Evolutionary conservation across 2,888 invertebrate genomes (phyloP), one percentile per base, ranked within the genome.

Genomic region (Machimus atricapillus): DNA sequence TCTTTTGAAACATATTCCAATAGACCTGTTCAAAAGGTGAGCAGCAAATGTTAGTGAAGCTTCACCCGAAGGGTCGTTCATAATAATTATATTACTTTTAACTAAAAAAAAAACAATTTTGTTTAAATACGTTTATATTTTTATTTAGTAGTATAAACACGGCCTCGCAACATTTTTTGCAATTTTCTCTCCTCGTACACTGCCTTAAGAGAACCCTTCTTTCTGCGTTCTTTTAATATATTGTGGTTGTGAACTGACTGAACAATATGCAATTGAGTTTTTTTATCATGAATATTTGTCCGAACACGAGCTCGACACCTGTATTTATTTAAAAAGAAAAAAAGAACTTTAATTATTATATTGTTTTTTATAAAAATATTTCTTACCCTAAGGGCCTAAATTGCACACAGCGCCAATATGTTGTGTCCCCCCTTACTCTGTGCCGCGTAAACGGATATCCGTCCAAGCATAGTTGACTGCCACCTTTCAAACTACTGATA

Each of bases 341-440:
- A 19, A 7, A n/a, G n/a, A n/a, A 4, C 1, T 52, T 52, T 52
- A 19, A 16, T n/a, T n/a, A 8, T 52, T 66, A 27, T 66, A 27
- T 23, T 58, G 4, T 12, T 66, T 27, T 27, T 66, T 66, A 66
- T 5, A n/a, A 27, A 12, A 19, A 56, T 0, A 56, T 56, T 66
- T 89, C 89, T 88, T 88, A 91, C 91, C 90, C 90, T 19, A 91
- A 89, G 0, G 91, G 90, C 16, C 90, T 89, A 89, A 91, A 91
- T 88, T 91, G 91, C 14, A 91, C 91, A 89, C 91, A 91, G 83
- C 91, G 90, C 91, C 91, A 91, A 88, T 91, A 91, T 85, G 90
- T 91, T 34, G 91, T 91, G n/a, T 90, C 90, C 31, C 90, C 90
- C 74, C 90, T 87, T 8, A 90, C 89, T 27, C 91, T 89, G 88